phyloP scores from a whole-genome alignment of 2,888 invertebrate species.

The Drosophila demipolita region DNA sequence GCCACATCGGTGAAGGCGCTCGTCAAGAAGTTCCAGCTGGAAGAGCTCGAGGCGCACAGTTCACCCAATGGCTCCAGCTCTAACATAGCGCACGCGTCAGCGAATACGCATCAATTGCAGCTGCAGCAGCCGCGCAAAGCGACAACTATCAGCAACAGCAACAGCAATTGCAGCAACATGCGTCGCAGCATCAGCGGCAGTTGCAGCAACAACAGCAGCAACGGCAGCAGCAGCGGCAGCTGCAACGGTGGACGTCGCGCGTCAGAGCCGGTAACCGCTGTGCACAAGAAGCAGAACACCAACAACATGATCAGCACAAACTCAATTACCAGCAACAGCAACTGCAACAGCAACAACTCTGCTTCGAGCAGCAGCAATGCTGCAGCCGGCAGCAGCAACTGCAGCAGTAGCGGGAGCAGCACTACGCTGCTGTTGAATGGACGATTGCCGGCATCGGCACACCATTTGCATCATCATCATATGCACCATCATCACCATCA shows the following conservation, averaged over 20 bases:
- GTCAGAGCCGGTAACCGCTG: slow-evolving; percentile 73
- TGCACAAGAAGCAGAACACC: slow-evolving; percentile 64
- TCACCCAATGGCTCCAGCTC: slow-evolving; percentile 25
- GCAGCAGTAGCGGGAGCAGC: slow-evolving; percentile 33
- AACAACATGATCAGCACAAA: slow-evolving; percentile 27
- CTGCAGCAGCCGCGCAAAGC: slow-evolving; percentile 48
- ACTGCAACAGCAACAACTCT: slow-evolving; percentile 34
- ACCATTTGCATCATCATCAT: slow-evolving; percentile 71
- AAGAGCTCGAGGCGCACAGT: slow-evolving; percentile 57
- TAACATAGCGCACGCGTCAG: slow-evolving; percentile 2
- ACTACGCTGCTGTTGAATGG: slow-evolving; percentile 50
- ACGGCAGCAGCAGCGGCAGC: slow-evolving; percentile 32
- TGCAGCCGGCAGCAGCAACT: slow-evolving; percentile 20
- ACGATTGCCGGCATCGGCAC: slow-evolving; percentile 51
- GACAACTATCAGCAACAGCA: slow-evolving; percentile 38
- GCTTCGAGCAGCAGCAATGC: slow-evolving; percentile 30
- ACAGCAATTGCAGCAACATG: slow-evolving; percentile 40
- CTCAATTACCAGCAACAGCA: slow-evolving; percentile 27
- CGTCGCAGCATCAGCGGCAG: slow-evolving; percentile 38
- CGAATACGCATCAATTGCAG: slow-evolving; percentile 27
- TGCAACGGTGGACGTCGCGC: slow-evolving; percentile 61
- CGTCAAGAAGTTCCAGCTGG: slow-evolving; percentile 85
- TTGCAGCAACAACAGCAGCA: slow-evolving; percentile 34
- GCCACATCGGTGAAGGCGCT: slow-evolving; percentile 84
- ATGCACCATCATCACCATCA: slow-evolving; percentile 76